A percentile compares a stretch with the other conserved stretches of the same genome.
phyloP scores from a whole-genome alignment of 2,797 vertebrate genomes.

The Lacerta agilis region DNA sequence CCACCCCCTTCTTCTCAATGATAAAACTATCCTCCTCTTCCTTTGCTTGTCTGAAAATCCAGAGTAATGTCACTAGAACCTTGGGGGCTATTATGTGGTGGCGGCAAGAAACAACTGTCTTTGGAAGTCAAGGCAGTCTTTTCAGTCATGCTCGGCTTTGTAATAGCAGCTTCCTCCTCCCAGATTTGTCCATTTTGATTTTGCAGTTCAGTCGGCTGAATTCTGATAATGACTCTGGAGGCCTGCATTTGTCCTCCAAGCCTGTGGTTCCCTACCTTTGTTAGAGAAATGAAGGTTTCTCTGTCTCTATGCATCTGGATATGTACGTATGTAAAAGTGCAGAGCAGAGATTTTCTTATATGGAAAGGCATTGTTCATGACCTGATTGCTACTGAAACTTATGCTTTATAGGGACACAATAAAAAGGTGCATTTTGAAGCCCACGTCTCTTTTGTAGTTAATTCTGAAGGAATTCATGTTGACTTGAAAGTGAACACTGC shows the following conservation, averaged over 20 bases:
- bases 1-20: background rate
- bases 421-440: conserved; percentile 69
- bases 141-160: conserved; percentile 53
- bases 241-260: too few relatives aligned
- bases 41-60: conserved; percentile 53
- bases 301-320: conserved; percentile 20
- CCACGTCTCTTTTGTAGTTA: conserved; percentile 65
- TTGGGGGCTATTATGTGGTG: conserved; percentile 31
- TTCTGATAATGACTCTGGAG: too few relatives aligned
- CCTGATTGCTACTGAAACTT: conserved; percentile 39
- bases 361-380: conserved; percentile 26
- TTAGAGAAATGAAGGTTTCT: conserved; percentile 28
- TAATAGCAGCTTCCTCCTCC: conserved; percentile 58
- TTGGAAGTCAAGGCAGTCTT: conserved; percentile 45
- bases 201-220: conserved; percentile 67
- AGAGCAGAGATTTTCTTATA: conserved; percentile 50
- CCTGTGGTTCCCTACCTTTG: background rate
- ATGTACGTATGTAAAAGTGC: conserved; percentile 32
- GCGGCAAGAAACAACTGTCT: conserved; percentile 42
- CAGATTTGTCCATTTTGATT: conserved; percentile 77
- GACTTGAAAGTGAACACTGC: conserved; percentile 68
- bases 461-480: conserved; percentile 65
- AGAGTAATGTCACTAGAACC: conserved; percentile 58
- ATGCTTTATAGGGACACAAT: conserved; percentile 63
- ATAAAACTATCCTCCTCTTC: conserved; percentile 57